Evolutionary conservation across 92 coral and sea anemone genomes (phyloP), one percentile per base, ranked within the genome.

Genomic region (Epizoanthus fatuus): DNA sequence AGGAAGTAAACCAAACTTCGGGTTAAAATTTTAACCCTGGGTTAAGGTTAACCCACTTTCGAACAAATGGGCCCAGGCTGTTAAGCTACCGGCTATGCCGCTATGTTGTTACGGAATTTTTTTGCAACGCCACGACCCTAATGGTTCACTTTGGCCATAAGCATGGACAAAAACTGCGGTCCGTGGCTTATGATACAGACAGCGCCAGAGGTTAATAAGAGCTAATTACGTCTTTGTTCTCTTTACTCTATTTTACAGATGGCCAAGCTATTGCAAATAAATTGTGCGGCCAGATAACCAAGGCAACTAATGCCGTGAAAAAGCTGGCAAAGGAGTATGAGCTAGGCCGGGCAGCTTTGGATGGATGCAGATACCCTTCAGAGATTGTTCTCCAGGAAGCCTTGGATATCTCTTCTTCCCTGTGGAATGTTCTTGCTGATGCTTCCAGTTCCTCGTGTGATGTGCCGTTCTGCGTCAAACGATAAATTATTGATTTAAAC

Each of bases 191-290:
- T 22, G 25, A 22, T 22, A 22, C 25, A 22, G 25, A 22, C 25
- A 22, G 25, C 25, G 25, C 25, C 25, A 22, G 25, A 22, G 25
- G 25, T 22, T 22, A 22, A 22, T 22, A 22, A 22, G 25, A 22
- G 25, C 25, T 22, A 22, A 22, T 22, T 22, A 0, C 25, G 25
- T 22, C 25, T 22, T 22, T 22, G 25, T 22, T 22, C 11, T 64
- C 38, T 38, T 4, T 11, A 35, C 29, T 82, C 64, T 75, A 12
- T 44, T 82, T 82, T 72, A 47, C 72, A 89, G 93, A 89, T 84
- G 89, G 93, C 1, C 93, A 89, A 89, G 93, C 93, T 51, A 84
- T 89, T 70, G 93, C 93, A 32, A 89, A 84, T 42, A 85, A 84
- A 72, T 59, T 89, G 37, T 84, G 89, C 74, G 81, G 67, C 20